Base-by-base conservation (phyloP, 2,888 invertebrate species). In the Xylocampa areola region DNA sequence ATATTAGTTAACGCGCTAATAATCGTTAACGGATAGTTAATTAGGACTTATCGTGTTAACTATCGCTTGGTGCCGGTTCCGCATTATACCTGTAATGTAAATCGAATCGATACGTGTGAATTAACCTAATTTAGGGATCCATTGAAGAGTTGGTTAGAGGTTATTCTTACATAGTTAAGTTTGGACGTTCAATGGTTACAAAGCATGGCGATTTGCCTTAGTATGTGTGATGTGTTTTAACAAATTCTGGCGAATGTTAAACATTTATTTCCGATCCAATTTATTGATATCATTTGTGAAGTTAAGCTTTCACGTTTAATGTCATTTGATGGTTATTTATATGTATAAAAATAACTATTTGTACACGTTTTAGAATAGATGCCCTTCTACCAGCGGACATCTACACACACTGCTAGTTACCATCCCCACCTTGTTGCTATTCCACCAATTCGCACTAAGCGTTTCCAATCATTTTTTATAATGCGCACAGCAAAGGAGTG, bases 41-140 rank as follows among this genome's bases (percentile, higher is more conserved):
- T 73, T 73, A 71, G 62, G 25, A n/a, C 62, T 71, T 68, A 73
- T 73, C 73, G 27, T 65, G 60, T 71, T 73, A 73, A 68, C 41
- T 45, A 62, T 68, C 53, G 53, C 51, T 63, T 51, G 59, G 37
- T 6, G 16, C 13, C 23, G 43, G 52, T 73, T 69, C 72, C 69
- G 68, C 40, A 60, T 49, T 16, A 40, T 35, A 48, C 48, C 47
- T 43, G 37, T 39, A 47, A 17, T 48, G 13, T 55, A 35, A 54
- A 33, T 54, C 65, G 45, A 41, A 37, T n/a, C 14, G 10, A 19
- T 30, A 23, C 7, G 17, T 50, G 37, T 17, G 5, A 32, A 47
- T 55, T 30, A 32, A 11, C 8, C 23, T 16, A 0, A 0, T 11
- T n/a, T 17, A 6, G 13, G 0, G 0, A 11, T 47, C 36, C 61